phyloP scores from a whole-genome alignment of 2,113 vertebrate genomes.

The Pedionomus torquatus region DNA sequence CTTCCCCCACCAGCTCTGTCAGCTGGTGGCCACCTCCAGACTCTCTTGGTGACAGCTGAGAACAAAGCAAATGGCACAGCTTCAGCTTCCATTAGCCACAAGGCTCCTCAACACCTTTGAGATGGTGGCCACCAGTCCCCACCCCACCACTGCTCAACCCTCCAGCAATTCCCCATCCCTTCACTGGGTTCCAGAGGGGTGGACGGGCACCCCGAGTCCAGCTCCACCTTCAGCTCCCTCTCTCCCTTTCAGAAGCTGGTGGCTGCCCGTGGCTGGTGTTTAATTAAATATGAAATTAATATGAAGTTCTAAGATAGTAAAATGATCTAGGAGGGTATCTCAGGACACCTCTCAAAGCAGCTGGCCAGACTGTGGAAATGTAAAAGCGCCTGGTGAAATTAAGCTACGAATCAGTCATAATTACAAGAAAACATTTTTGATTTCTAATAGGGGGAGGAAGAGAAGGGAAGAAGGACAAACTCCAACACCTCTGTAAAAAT shows the following conservation, averaged over 20 bases:
- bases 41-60: neutral
- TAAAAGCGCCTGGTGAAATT: neutral
- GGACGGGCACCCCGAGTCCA: rapidly evolving
- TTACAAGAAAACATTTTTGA: neutral
- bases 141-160: neutral
- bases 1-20: neutral
- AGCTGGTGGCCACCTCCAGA: neutral
- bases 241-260: neutral
- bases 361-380: neutral
- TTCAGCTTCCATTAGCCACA: rapidly evolving
- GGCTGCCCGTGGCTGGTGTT: neutral
- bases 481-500: neutral
- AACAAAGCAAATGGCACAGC: too few relatives aligned
- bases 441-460: neutral
- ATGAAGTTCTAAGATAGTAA: neutral
- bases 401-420: neutral
- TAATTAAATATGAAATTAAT: neutral
- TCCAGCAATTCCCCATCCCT: neutral
- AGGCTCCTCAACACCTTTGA: neutral
- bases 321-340: rapidly evolving
- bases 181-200: rapidly evolving
- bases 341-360: neutral
- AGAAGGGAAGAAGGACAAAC: neutral
- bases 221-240: neutral
- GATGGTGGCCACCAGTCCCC: neutral